phyloP scores from a whole-genome alignment of 2,888 invertebrate species.

The Dynastes grantii region DNA sequence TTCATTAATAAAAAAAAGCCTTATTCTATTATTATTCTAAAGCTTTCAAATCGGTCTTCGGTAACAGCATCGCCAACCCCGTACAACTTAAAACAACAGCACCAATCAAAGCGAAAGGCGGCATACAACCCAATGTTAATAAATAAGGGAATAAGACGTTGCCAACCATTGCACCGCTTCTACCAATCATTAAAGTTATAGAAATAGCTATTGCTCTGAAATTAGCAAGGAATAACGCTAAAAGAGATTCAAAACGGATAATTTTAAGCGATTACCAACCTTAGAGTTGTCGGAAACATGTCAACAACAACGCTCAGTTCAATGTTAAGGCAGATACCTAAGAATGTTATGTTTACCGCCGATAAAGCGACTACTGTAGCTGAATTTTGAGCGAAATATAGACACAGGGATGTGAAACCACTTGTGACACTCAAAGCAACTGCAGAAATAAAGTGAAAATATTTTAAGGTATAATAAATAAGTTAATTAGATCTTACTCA shows the following conservation, averaged over 20 bases:
- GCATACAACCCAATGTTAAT: constrained; percentile 79
- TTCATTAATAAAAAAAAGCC: neutral
- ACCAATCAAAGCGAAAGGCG: constrained; percentile 81
- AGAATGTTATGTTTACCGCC: constrained; percentile 73
- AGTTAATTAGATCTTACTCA: constrained; percentile 67
- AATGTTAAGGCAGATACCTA: constrained; percentile 75
- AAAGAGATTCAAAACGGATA: neutral
- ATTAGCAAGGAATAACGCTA: neutral
- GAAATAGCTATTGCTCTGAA: constrained; percentile 72
- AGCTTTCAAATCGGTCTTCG: constrained; percentile 63
- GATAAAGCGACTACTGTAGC: constrained; percentile 73
- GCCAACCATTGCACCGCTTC: constrained; percentile 80
- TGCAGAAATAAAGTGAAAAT: constrained; percentile 53
- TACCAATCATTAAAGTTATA: constrained; percentile 80
- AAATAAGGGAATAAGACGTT: constrained; percentile 82
- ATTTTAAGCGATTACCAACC: constrained; percentile 68
- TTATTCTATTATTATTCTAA: constrained; percentile 54
- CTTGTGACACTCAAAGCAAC: constrained; percentile 66
- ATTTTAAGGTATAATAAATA: neutral
- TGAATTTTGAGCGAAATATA: constrained; percentile 75
- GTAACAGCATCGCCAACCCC: constrained; percentile 54
- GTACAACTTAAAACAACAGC: constrained; percentile 70
- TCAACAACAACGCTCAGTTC: constrained; percentile 77
- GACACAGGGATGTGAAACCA: constrained; percentile 71
- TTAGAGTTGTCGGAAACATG: constrained; percentile 78